Evolutionary conservation across 2,113 vertebrate genomes (phyloP), one percentile per base, ranked within the genome.

Genomic region (Myotis lucifugus): DNA sequence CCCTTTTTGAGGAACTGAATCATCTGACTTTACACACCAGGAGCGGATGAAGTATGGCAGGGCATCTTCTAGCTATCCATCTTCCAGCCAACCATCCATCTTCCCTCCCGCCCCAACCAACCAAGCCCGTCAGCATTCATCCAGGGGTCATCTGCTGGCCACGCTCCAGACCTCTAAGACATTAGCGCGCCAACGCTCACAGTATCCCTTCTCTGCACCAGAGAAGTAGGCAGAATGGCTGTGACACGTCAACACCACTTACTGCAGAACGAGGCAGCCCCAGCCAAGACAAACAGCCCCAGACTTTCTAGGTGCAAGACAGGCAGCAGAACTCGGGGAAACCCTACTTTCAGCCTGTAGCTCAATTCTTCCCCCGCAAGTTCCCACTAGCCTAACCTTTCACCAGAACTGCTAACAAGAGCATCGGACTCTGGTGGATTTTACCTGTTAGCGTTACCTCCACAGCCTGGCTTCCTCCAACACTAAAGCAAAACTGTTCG

Each of bases 81-180:
- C 66, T 85, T 52, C 70, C 6, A 17, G 29, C 74, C 11, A 50
- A 54, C 81, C 59, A 18, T 34, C 54, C 14, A 50, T 11, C 70
- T 29, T 3, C 21, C 27, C 15, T 1, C 6, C 17, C 5, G 3
- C 6, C 1, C 6, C 4, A 18, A 4, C 46, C 56, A 18, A 14
- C 72, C 69, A 19, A 13, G 12, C 8, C n/a, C 48, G n/a, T 27
- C 69, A 61, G 77, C 10, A 9, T 70, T 76, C 50, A 74, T 5
- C 70, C 12, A 79, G 54, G 18, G 73, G 77, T 37, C 78, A 66
- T 29, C 56, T n/a, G 34, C 56, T 72, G 70, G 79, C 27, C 77
- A 64, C 15, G 25, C 54, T 85, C 42, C 64, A 76, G 87, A 11
- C 66, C 46, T 12, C 5, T 23, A 21, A 56, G 40, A 76, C 11